Base-by-base conservation (phyloP, 2,113 vertebrate species). In the Muntiacus reevesi region DNA sequence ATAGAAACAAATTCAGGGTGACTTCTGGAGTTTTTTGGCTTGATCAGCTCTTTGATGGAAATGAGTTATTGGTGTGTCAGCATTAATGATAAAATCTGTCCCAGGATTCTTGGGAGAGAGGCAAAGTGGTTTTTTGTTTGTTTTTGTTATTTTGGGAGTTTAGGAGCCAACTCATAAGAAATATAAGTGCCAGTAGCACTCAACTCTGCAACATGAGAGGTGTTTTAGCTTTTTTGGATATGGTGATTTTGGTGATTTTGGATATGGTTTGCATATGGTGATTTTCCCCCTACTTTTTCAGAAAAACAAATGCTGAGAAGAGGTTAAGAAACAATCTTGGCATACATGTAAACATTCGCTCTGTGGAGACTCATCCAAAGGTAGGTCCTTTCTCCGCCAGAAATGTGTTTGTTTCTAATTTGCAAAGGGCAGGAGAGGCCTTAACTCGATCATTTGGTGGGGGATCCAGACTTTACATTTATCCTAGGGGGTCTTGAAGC, bases 251-350 rank as follows among this genome's bases (percentile, higher is more conserved):
- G n/a, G n/a, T n/a, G n/a, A n/a, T n/a, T n/a, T n/a, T n/a, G n/a
- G n/a, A n/a, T n/a, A n/a, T n/a, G n/a, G 76, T 95, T 97, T 95
- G 76, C 33, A 50, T 91, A 16, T 76, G 76, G 94, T 79, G 76
- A 78, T 92, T 91, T 95, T 81, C 67, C 91, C 57, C 79, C 82
- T 94, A 45, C 50, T 93, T 94, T 78, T 97, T 93, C 45, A 95
- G 82, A 87, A 96, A 94, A 97, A 96, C 83, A 97, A 96, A 95
- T 83, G 95, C 86, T 76, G 94, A 92, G 89, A 82, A 97, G 94
- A 91, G 93, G 93, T 88, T 94, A 95, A 71, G 79, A 96, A 84
- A 50, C 86, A 93, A 95, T 88, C 82, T 74, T 96, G 82, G 84
- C 40, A 76, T 81, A 71, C 91, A 88, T 82, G 47, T 95, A 95